Evolutionary conservation across 1,140 invertebrate species (phyloP).

Genomic region (Conopomorpha cramerella): DNA sequence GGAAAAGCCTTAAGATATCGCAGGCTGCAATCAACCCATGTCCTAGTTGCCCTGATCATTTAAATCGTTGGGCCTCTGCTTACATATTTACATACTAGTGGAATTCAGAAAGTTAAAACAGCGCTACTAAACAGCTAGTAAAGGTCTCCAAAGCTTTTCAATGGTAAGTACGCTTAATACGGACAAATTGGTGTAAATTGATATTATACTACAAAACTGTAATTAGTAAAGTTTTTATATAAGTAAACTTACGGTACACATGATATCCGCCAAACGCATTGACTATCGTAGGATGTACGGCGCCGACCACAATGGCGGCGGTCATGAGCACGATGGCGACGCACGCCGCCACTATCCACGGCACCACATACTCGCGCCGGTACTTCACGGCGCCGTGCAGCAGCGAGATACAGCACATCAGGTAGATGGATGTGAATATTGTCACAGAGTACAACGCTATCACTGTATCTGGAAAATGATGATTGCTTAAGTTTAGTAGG

Average conservation of each 20-base stretch:
- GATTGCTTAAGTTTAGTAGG: no score
- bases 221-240: background rate
- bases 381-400: slow-evolving; percentile 44
- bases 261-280: slow-evolving; percentile 38
- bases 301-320: slow-evolving; percentile 26
- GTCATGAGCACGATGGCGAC: slow-evolving; percentile 30
- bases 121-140: no score
- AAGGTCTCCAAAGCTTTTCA: no score
- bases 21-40: no score
- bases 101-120: no score
- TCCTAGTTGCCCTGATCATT: no score
- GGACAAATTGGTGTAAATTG: no score
- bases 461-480: slow-evolving; percentile 34
- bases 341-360: slow-evolving; percentile 41
- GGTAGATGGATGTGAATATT: slow-evolving; percentile 38
- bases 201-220: no score
- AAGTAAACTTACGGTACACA: slow-evolving; percentile 37
- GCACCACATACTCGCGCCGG: slow-evolving; percentile 40
- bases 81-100: no score
- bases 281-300: slow-evolving; percentile 34
- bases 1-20: no score
- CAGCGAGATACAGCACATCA: slow-evolving; percentile 45
- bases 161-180: no score
- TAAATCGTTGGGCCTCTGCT: no score
- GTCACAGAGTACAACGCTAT: slow-evolving; percentile 46